Conservation (phyloP, 2,888 invertebrate genomes). For the Protula sp. region DNA sequence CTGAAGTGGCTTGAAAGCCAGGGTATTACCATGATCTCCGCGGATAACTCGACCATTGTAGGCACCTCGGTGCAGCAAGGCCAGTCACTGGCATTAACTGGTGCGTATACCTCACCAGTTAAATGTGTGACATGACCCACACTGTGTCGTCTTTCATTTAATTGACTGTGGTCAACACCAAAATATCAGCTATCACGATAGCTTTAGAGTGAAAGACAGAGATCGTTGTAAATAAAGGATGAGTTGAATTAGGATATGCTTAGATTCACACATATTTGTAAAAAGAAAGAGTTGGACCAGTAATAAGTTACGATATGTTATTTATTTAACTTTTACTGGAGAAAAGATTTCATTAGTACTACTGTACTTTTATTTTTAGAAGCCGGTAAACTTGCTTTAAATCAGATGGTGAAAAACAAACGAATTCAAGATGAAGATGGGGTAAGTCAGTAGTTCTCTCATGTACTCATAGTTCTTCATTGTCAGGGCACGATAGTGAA, state of each 20-base stretch:
- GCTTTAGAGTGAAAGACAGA: too few relatives aligned
- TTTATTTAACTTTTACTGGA: not conserved
- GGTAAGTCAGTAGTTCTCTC: conserved; percentile 1
- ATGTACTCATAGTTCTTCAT: too few relatives aligned
- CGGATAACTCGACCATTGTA: conserved; percentile 69
- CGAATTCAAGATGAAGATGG: not conserved
- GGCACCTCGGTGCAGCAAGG: conserved; percentile 79
- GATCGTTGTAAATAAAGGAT: too few relatives aligned
- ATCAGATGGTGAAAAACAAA: conserved; percentile 43
- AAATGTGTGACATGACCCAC: too few relatives aligned
- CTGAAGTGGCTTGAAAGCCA: conserved; percentile 71
- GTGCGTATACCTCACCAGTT: conserved; percentile 29
- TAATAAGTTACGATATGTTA: not conserved
- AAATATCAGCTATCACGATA: too few relatives aligned
- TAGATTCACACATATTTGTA: too few relatives aligned
- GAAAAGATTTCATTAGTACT: not conserved
- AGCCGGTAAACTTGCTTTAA: conserved; percentile 54
- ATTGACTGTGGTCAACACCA: too few relatives aligned
- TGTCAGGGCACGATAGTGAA: too few relatives aligned
- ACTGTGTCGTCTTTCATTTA: too few relatives aligned
- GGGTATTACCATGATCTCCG: conserved; percentile 79
- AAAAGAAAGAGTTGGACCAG: not conserved
- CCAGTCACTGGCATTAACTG: conserved; percentile 72
- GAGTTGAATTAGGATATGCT: too few relatives aligned
- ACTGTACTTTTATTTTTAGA: conserved; percentile 32